Evolutionary conservation across 2,797 vertebrate species (phyloP).

Genomic region (Petrocephalus schoutedeni): DNA sequence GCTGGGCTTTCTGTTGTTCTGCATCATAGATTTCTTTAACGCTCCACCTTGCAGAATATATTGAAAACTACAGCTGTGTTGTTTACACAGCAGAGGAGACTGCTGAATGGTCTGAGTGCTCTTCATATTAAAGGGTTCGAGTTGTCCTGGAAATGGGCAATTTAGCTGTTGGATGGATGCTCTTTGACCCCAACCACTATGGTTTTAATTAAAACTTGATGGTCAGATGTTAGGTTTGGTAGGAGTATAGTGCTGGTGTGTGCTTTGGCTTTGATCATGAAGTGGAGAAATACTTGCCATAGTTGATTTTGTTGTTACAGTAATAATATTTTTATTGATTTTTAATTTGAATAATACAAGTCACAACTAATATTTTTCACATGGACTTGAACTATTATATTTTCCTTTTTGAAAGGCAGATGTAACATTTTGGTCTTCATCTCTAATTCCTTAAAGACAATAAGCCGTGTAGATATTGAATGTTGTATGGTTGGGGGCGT

Average conservation of each 20-base stretch:
- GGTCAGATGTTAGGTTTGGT: not conserved
- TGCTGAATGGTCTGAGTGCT: not conserved
- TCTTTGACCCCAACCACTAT: not conserved
- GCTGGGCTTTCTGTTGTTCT: not conserved
- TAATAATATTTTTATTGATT: not conserved
- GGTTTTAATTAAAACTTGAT: not conserved
- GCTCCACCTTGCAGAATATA: not conserved
- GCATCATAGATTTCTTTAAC: not conserved
- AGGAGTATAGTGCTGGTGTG: not conserved
- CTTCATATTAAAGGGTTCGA: not conserved
- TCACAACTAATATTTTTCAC: not conserved
- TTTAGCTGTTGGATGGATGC: not conserved
- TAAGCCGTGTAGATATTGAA: not conserved
- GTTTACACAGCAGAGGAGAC: not conserved
- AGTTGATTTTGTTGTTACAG: not conserved
- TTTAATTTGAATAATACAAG: not conserved
- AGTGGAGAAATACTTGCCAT: not conserved
- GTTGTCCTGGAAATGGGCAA: not conserved
- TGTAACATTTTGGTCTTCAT: not conserved
- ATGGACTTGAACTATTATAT: not conserved
- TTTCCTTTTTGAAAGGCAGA: not conserved
- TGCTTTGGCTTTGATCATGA: not conserved
- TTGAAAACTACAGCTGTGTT: not conserved
- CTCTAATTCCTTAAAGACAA: not conserved
- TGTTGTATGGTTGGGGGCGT: not conserved